Conservation (phyloP, 2,888 invertebrate genomes). For the Ellobium chinense region DNA sequence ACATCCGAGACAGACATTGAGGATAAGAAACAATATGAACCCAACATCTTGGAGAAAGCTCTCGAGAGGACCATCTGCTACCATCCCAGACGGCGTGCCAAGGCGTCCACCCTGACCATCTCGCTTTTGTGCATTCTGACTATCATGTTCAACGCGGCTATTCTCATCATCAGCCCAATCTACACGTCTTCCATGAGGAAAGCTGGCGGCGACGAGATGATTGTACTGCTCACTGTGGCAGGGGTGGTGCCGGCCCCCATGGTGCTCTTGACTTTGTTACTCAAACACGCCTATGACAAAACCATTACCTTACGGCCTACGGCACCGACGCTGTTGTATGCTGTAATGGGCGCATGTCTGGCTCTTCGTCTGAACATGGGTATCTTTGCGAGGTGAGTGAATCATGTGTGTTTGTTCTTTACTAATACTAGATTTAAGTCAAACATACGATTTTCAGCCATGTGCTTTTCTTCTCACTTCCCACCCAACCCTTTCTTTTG, state of each 20-base stretch:
- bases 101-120: slow-evolving; percentile 9
- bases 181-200: slow-evolving; percentile 35
- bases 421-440: no score
- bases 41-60: slow-evolving; percentile 40
- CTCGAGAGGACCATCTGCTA: slow-evolving; percentile 44
- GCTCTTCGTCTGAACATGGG: slow-evolving; percentile 32
- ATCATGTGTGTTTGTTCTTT: no score
- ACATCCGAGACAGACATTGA: slow-evolving; percentile 39
- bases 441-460: no score
- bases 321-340: slow-evolving; percentile 12
- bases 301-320: slow-evolving; percentile 37
- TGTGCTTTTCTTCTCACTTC: no score
- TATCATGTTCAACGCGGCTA: slow-evolving; percentile 8
- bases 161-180: slow-evolving; percentile 29
- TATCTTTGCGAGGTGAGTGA: slow-evolving; percentile 32
- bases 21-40: slow-evolving; percentile 26
- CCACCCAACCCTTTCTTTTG: no score
- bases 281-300: slow-evolving; percentile 33
- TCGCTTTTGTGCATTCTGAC: slow-evolving; percentile 25
- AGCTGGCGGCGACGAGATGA: slow-evolving; percentile 34
- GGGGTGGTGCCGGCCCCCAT: slow-evolving; percentile 21
- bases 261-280: slow-evolving; percentile 27
- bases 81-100: slow-evolving; percentile 22
- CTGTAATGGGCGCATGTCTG: slow-evolving; percentile 7
- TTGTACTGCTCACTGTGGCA: slow-evolving; percentile 22